These are phyloP conservation scores for Picathartes gymnocephalus DNA, from an alignment of 2,113 vertebrate species.

Conservation along the genomic window DNA sequence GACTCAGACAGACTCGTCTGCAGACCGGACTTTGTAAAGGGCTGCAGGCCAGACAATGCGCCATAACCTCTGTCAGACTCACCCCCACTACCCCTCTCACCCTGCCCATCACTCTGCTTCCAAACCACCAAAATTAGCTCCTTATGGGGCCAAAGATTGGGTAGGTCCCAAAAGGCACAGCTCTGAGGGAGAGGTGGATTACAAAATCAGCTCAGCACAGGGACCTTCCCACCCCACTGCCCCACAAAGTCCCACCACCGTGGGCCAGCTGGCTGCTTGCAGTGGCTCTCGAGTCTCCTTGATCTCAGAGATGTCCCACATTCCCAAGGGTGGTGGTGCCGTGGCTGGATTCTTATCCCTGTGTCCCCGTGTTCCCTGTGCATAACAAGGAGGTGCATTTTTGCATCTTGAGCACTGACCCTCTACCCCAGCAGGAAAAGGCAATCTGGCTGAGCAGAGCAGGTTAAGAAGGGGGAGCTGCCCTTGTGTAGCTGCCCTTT, in stretches of 20 bases:
- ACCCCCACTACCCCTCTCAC: no score
- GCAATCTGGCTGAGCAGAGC: not conserved
- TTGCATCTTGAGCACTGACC: not conserved
- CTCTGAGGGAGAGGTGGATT: not conserved
- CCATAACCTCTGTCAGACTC: not conserved
- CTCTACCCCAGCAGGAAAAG: not conserved
- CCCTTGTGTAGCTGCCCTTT: not conserved
- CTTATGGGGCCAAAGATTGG: rapidly evolving
- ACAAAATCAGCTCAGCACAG: not conserved
- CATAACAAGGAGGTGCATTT: rapidly evolving
- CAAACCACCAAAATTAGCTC: not conserved
- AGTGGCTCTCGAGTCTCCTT: not conserved
- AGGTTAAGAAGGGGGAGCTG: not conserved
- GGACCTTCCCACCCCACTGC: not conserved
- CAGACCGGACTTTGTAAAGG: not conserved
- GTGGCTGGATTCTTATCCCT: not conserved
- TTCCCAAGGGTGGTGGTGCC: no score
- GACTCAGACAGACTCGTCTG: not conserved
- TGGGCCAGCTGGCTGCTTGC: rapidly evolving
- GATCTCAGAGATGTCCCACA: not conserved
- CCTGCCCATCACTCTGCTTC: not conserved
- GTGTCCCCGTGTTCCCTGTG: not conserved
- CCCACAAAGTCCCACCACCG: not conserved
- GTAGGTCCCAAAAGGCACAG: no score
- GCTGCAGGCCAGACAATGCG: not conserved